A percentile compares a stretch with the other conserved stretches of the same genome.
Evolutionary conservation across 92 coral and sea anemone genomes (phyloP).

Genomic region (Metridium senile): DNA sequence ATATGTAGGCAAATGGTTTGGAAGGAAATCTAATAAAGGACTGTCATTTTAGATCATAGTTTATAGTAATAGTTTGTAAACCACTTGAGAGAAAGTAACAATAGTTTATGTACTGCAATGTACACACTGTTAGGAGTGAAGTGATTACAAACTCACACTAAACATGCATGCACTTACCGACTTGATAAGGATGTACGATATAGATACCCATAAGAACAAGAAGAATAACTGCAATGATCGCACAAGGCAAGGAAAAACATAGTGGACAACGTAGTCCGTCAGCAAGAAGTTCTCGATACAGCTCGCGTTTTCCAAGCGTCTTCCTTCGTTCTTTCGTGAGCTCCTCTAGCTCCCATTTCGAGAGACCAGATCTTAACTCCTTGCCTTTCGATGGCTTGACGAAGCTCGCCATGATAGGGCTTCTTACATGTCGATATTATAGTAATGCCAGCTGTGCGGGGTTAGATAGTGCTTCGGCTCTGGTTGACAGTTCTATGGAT

Average conservation of each 20-base stretch:
- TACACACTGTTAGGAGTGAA: no score
- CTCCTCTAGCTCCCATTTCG: conserved; percentile 84
- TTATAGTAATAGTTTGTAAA: background rate
- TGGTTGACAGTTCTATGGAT: conserved; percentile 25
- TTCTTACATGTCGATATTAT: background rate
- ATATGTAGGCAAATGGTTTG: background rate
- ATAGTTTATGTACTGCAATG: background rate
- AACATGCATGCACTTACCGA: conserved; percentile 57
- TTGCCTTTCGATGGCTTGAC: conserved; percentile 30
- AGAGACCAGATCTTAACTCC: conserved; percentile 53
- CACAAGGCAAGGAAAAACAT: conserved; percentile 89
- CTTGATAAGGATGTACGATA: conserved; percentile 73
- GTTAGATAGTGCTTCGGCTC: background rate
- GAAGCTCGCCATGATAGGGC: conserved; percentile 31
- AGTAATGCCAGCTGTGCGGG: background rate
- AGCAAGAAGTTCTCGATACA: conserved; percentile 78
- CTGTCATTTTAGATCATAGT: background rate
- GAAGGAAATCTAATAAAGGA: background rate
- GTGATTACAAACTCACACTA: background rate
- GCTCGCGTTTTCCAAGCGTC: conserved; percentile 61
- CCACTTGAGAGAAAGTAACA: background rate
- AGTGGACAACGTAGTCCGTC: conserved; percentile 87
- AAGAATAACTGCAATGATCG: conserved; percentile 68
- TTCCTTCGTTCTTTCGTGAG: conserved; percentile 61
- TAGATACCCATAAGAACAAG: conserved; percentile 78